Conservation (phyloP, 2,113 vertebrate genomes). For the Platanista minor region DNA sequence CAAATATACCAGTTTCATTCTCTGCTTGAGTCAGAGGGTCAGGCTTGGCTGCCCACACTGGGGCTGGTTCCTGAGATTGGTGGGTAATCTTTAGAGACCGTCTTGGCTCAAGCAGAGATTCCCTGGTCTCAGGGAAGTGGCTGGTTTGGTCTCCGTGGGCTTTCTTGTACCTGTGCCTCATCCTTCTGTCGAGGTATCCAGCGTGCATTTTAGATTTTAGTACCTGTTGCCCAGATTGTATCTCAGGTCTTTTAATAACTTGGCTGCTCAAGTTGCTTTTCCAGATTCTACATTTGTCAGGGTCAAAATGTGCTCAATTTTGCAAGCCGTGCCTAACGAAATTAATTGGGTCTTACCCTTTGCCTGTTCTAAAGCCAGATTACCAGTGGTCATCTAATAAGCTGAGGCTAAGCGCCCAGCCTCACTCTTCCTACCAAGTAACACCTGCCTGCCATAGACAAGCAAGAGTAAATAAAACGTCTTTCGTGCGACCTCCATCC, state of each 20-base stretch:
- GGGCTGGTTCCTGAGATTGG: not conserved
- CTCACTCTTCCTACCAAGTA: not conserved
- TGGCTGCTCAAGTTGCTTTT: not conserved
- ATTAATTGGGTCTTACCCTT: not conserved
- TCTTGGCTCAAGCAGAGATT: not conserved
- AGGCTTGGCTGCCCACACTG: not conserved
- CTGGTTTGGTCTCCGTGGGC: not conserved
- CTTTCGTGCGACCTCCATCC: not conserved
- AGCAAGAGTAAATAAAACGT: not conserved
- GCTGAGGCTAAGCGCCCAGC: not conserved
- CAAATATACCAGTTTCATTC: not conserved
- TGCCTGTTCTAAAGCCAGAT: not conserved
- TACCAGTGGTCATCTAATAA: not conserved
- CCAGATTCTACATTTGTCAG: not conserved
- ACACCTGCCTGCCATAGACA: not conserved
- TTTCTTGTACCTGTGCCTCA: not conserved
- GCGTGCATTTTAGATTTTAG: constrained; percentile 17
- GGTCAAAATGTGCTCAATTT: not conserved
- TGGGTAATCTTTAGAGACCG: not conserved
- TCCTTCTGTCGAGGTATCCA: not conserved
- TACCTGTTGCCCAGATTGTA: not conserved
- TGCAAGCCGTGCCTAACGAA: constrained; percentile 2
- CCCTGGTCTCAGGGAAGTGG: not conserved
- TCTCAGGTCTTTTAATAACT: not conserved
- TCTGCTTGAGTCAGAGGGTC: not conserved